Evolutionary conservation across 2,888 invertebrate genomes (phyloP).

Genomic region (Eupithecia abbreviata): DNA sequence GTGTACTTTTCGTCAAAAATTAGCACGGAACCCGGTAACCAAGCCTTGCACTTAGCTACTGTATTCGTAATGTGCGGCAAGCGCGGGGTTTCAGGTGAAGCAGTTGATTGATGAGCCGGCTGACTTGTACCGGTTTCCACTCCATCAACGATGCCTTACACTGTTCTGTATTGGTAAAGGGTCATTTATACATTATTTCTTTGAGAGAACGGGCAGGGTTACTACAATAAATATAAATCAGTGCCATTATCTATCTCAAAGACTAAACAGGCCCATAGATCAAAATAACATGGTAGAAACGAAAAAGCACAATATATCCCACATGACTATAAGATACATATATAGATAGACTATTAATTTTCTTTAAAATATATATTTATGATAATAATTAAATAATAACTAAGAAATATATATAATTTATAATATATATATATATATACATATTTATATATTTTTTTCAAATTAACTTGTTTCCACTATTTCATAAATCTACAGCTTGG

Average conservation of each 20-base stretch:
- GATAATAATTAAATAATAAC: too few species aligned
- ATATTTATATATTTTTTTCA: background rate
- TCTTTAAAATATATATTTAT: too few species aligned
- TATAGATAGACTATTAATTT: too few species aligned
- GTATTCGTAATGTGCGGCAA: conserved; percentile 14
- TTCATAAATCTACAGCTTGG: too few species aligned
- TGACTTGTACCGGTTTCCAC: conserved; percentile 8
- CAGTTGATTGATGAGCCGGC: conserved; percentile 29
- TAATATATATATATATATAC: too few species aligned
- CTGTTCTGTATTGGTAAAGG: background rate
- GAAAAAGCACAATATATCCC: background rate
- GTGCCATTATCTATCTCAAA: background rate
- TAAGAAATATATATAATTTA: too few species aligned
- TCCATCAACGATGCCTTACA: conserved; percentile 9
- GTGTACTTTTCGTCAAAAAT: background rate
- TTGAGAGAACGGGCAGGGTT: background rate
- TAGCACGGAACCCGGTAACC: background rate
- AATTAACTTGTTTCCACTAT: background rate
- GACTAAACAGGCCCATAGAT: background rate
- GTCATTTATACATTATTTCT: conserved; percentile 1
- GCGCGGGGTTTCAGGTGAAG: conserved; percentile 1
- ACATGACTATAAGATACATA: background rate
- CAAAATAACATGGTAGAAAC: background rate
- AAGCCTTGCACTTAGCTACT: background rate
- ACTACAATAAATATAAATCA: background rate